Evolutionary conservation across 2,888 invertebrate species (phyloP).

Genomic region (Ectemnius cavifrons): DNA sequence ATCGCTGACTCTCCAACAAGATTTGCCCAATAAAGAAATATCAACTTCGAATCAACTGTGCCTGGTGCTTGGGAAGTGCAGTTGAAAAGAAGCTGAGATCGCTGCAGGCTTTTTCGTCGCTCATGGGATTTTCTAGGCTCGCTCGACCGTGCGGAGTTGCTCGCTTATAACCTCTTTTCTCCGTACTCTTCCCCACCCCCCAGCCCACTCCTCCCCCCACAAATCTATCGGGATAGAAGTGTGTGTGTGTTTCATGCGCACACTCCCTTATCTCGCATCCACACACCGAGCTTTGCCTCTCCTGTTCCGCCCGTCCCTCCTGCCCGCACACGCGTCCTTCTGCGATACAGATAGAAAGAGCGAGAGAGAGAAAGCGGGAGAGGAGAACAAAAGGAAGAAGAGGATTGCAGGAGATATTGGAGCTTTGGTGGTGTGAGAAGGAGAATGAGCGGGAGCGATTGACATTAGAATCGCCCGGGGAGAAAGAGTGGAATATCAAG

Average conservation of each 20-base stretch:
- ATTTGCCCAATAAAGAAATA: no score
- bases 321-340: constrained; percentile 21
- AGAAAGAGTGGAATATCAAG: no score
- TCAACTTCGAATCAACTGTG: no score
- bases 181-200: background rate
- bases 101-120: no score
- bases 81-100: no score
- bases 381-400: background rate
- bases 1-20: no score
- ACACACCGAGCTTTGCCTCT: constrained; percentile 5
- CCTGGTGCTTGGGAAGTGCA: no score
- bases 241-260: constrained; percentile 1
- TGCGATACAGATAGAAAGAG: constrained; percentile 1
- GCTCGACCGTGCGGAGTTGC: background rate
- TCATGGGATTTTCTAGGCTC: no score
- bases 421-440: no score
- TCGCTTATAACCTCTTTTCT: constrained; percentile 2
- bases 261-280: background rate
- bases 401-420: background rate
- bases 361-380: background rate
- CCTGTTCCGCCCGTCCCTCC: constrained; percentile 3
- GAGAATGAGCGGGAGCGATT: no score
- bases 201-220: background rate
- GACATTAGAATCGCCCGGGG: background rate
- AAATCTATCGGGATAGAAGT: no score